Base-by-base conservation (phyloP, 1,140 invertebrate genomes). In the Microplitis mediator region DNA sequence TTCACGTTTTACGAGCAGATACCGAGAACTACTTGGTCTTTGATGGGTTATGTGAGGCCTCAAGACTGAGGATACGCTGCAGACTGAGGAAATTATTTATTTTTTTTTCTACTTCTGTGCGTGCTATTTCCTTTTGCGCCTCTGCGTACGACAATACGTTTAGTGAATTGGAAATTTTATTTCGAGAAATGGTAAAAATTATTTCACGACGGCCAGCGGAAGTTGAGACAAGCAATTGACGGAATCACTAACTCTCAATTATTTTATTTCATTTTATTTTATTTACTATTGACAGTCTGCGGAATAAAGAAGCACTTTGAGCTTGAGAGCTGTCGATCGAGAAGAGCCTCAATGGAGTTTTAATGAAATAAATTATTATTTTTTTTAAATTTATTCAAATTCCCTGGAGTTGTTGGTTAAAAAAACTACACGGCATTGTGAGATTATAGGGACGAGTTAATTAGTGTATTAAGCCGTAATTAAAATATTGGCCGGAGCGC, bases 381-480 rank as follows among this genome's bases (percentile, higher is more conserved):
- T 23, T 23, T 23, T 23, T 23, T 23, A 1, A 23, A 23, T 23
- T 23, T 23, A 23, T 23, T 23, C 23, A 23, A 23, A 23, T 23
- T 23, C 23, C 23, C 23, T 23, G 23, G 23, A 23, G 23, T 23
- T 23, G 23, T 23, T 23, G 23, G 23, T 23, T 23, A 23, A 23
- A 23, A 23, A 23, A 23, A 23, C 23, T 23, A 23, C 23, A 23
- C 23, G 23, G 23, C 23, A 23, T 23, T 1, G 23, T 23, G 2
- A 23, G 23, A 23, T 23, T 23, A 23, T 23, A 23, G 23, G 23
- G 23, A 23, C 23, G 23, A 69, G 62, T 75, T 85, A 85, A 85
- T 85, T 85, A 85, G 82, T 84, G 83, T 85, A 84, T 82, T 81
- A 80, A 81, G 78, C 78, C 79, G 81, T 84, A 85, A 85, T 85